Conservation (phyloP, 2,888 invertebrate genomes). For the Muscina levida region DNA sequence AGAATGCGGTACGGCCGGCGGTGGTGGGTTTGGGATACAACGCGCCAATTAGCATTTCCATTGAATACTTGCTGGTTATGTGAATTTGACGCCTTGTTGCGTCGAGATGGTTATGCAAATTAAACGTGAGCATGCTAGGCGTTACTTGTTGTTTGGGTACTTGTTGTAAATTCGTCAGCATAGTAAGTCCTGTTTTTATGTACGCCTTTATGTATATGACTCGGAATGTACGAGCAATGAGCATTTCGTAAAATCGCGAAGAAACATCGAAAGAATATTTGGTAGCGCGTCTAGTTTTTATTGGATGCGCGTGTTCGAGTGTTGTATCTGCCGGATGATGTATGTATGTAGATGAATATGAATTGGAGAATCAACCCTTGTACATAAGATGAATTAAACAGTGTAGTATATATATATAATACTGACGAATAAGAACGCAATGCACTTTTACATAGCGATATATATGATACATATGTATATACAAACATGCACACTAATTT, state of each 20-base stretch:
- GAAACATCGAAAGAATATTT: constrained; percentile 68
- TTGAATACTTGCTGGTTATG: constrained; percentile 54
- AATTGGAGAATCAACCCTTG: constrained; percentile 69
- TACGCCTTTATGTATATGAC: constrained; percentile 15
- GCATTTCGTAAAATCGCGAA: constrained; percentile 62
- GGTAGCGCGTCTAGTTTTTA: constrained; percentile 74
- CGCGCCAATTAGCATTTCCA: constrained; percentile 77
- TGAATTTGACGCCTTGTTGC: constrained; percentile 63
- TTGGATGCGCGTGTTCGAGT: constrained; percentile 70
- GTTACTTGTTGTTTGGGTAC: constrained; percentile 46
- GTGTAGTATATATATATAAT: constrained; percentile 65
- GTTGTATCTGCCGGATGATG: constrained; percentile 29
- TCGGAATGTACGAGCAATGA: constrained; percentile 22
- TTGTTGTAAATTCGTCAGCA: constrained; percentile 37
- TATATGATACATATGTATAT: background rate
- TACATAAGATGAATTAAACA: constrained; percentile 69
- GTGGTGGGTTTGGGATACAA: constrained; percentile 58
- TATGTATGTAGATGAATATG: constrained; percentile 15
- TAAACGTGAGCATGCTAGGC: constrained; percentile 67
- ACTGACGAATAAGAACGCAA: constrained; percentile 74
- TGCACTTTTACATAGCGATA: constrained; percentile 41
- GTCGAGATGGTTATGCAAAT: constrained; percentile 69
- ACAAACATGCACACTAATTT: constrained; percentile 5
- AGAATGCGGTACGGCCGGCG: background rate
- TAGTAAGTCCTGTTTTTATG: constrained; percentile 37